Base-by-base conservation (phyloP, 2,888 invertebrate species). In the Drosophila fulvimacula region DNA sequence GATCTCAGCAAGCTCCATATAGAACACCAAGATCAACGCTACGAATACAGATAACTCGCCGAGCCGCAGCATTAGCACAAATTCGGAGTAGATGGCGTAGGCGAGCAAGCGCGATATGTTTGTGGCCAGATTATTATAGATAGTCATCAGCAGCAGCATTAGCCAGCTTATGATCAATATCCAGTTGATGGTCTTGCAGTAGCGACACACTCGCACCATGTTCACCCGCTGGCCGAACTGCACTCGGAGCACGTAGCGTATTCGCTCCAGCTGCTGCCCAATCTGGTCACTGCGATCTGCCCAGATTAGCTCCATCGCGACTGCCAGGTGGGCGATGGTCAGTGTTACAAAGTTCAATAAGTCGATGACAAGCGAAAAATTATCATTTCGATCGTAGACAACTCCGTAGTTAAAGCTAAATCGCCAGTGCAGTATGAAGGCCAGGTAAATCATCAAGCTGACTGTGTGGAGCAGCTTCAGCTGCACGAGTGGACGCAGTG, bases 31-130 rank as follows among this genome's bases (percentile, higher is more conserved):
- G 0, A 88, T 65, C 7, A 83, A 42, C 5, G 46, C 32, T 0
- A 66, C 57, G 15, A 88, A 82, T 44, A 87, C 36, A 0, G 71
- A 53, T 5, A 87, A 91, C 44, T 91, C 90, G 3, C 59, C 72
- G 15, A 90, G 56, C 4, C 89, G 84, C 3, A 75, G 17, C 7
- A 81, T 38, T 5, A 90, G 27, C 9, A 87, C 72, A 0, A 84
- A 5, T 55, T 91, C 91, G 15, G 90, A 80, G 57, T 88, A 90
- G n/a, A 64, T 17, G 3, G 59, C 64, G 13, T 56, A 68, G n/a
- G 56, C 5, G 0, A 78, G 59, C 24, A 81, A 11, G 3, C 30
- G 1, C 9, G 52, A 10, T 1, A 48, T 27, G 11, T 52, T 48
- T 2, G 58, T 51, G 2, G 15, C 1, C 9, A 66, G 2, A 3